phyloP scores from a whole-genome alignment of 2,888 invertebrate species.

The Lordiphosa fenestrarum region DNA sequence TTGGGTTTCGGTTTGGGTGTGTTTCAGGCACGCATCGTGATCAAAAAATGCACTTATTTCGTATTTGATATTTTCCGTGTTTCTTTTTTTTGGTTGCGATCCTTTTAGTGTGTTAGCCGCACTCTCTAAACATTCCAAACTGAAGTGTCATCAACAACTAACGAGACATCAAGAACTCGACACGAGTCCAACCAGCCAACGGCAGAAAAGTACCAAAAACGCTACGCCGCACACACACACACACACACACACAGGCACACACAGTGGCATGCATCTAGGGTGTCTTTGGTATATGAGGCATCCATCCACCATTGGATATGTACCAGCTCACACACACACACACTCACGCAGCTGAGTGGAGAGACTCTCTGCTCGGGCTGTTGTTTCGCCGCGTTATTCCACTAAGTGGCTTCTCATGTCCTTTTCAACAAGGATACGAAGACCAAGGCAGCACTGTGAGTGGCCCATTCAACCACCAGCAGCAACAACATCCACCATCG shows the following conservation, averaged over 20 bases:
- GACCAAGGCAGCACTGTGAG: constrained; percentile 48
- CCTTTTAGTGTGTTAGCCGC: constrained; percentile 50
- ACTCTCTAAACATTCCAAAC: constrained; percentile 77
- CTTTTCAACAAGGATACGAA: constrained; percentile 75
- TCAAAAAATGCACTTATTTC: constrained; percentile 15
- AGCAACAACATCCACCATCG: constrained; percentile 46
- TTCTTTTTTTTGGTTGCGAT: constrained; percentile 10
- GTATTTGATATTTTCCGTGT: background rate
- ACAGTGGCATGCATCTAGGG: constrained; percentile 27
- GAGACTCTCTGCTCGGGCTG: constrained; percentile 55
- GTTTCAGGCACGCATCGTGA: constrained; percentile 1
- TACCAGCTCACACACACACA: constrained; percentile 36
- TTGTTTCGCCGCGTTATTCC: constrained; percentile 63
- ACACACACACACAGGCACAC: constrained; percentile 24
- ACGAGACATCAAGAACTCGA: constrained; percentile 79
- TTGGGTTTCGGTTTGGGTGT: background rate
- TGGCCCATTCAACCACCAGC: constrained; percentile 68
- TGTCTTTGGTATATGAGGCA: constrained; percentile 48
- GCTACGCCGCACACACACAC: constrained; percentile 38
- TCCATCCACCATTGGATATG: constrained; percentile 66
- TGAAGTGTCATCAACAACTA: constrained; percentile 81
- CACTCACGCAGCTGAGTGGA: constrained; percentile 25
- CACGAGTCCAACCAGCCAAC: constrained; percentile 77
- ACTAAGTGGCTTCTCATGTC: constrained; percentile 80
- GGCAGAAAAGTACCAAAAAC: constrained; percentile 69